Conservation (phyloP, 2,888 invertebrate species). For the Sericinus montela region DNA sequence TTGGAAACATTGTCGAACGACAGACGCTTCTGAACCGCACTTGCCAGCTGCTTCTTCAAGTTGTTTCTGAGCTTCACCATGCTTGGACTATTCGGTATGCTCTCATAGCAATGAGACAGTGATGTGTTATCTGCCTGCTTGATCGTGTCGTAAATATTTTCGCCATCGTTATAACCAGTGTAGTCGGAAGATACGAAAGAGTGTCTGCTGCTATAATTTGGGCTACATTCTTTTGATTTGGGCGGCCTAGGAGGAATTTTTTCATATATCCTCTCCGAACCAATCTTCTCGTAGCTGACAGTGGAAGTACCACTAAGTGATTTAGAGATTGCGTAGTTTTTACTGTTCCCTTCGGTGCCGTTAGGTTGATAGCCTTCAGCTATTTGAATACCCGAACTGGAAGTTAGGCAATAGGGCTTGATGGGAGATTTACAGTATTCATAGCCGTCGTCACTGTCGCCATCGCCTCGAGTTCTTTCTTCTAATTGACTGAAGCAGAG, state of each 20-base stretch:
- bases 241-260: conserved; percentile 57
- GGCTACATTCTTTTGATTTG: conserved; percentile 61
- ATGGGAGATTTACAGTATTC: conserved; percentile 72
- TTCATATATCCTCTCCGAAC: conserved; percentile 70
- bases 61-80: conserved; percentile 63
- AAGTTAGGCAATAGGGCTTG: conserved; percentile 64
- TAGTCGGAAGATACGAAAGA: conserved; percentile 62
- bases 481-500: conserved; percentile 62
- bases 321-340: conserved; percentile 63
- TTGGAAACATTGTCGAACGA: conserved; percentile 72
- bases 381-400: conserved; percentile 69
- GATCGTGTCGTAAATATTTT: conserved; percentile 82
- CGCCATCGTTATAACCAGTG: conserved; percentile 66
- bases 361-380: conserved; percentile 73
- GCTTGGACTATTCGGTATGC: conserved; percentile 74
- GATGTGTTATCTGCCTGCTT: conserved; percentile 74
- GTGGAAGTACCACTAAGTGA: conserved; percentile 69
- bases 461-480: conserved; percentile 66
- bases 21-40: conserved; percentile 59
- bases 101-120: conserved; percentile 80
- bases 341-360: conserved; percentile 38
- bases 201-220: conserved; percentile 58
- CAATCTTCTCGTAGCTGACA: conserved; percentile 70
- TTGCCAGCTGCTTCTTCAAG: conserved; percentile 53
- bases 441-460: conserved; percentile 72